Evolutionary conservation across 2,797 vertebrate genomes (phyloP).

Genomic region (Thalassophryne amazonica): DNA sequence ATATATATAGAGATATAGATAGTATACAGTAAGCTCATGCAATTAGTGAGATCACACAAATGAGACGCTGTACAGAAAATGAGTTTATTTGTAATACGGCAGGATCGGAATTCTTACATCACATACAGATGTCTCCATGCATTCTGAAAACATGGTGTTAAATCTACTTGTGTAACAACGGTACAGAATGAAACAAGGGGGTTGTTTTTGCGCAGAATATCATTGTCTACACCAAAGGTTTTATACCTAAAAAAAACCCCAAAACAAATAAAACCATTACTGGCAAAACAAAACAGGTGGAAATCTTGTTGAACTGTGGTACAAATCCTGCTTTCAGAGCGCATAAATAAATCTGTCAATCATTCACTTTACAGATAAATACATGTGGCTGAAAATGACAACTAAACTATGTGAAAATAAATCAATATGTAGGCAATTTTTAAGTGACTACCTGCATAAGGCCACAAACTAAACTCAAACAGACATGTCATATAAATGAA

Average conservation of each 20-base stretch:
- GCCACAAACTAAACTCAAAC: constrained; percentile 72
- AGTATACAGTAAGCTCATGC: too few relatives aligned
- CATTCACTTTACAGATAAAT: constrained; percentile 40
- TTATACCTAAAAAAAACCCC: constrained; percentile 41
- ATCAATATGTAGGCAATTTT: constrained; percentile 2
- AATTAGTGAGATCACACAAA: constrained; percentile 9
- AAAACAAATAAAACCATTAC: constrained; percentile 38
- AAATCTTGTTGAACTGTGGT: constrained; percentile 28
- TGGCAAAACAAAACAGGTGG: constrained; percentile 27
- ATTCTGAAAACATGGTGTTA: constrained; percentile 52
- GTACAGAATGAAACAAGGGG: constrained; percentile 61
- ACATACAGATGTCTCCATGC: constrained; percentile 62
- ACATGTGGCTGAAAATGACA: constrained; percentile 24
- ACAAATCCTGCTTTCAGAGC: constrained; percentile 24
- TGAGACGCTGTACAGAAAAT: constrained; percentile 64
- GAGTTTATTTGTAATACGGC: constrained; percentile 69
- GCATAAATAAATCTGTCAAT: constrained; percentile 39
- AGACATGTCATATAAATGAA: constrained; percentile 43
- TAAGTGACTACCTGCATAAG: constrained; percentile 66
- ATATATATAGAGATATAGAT: too few relatives aligned
- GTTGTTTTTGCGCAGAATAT: constrained; percentile 37
- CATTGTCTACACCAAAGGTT: constrained; percentile 58
- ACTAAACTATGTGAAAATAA: constrained; percentile 9
- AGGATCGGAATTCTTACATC: constrained; percentile 53
- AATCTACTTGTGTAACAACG: constrained; percentile 60